Percentiles rank a stretch among this genome's conserved stretches.
phyloP scores from a whole-genome alignment of 2,888 invertebrate species.

The Parnassius mnemosyne region DNA sequence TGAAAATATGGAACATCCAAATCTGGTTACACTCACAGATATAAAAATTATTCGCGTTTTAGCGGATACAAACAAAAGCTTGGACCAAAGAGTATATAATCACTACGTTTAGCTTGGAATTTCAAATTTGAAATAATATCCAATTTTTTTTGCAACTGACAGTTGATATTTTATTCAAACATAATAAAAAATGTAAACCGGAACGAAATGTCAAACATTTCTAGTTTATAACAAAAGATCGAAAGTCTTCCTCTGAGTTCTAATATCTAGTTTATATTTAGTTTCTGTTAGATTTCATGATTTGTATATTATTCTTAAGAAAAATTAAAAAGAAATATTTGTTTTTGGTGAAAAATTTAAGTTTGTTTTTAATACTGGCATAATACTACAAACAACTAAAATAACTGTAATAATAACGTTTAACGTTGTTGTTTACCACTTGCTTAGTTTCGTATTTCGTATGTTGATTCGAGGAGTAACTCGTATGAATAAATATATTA shows the following conservation, averaged over 20 bases:
- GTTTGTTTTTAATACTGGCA: neutral
- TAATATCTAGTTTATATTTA: constrained; percentile 12
- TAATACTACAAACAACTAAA: neutral
- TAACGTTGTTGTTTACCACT: too few species aligned
- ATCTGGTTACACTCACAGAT: too few species aligned
- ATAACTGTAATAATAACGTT: too few species aligned
- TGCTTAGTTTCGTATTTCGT: too few species aligned
- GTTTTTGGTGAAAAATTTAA: constrained; percentile 1
- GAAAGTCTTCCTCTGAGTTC: neutral
- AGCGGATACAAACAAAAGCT: too few species aligned
- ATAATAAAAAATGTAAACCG: constrained; percentile 7
- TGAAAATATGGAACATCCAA: too few species aligned
- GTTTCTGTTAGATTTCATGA: neutral
- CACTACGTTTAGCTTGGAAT: too few species aligned
- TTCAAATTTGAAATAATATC: too few species aligned
- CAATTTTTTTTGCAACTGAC: neutral
- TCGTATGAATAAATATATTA: too few species aligned
- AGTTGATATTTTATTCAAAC: neutral
- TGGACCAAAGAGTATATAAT: too few species aligned
- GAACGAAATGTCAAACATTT: constrained; percentile 14
- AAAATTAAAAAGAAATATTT: constrained; percentile 3
- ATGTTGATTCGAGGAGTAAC: too few species aligned
- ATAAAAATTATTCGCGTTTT: too few species aligned
- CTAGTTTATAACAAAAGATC: constrained; percentile 5
- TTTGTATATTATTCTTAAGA: constrained; percentile 2